Base-by-base conservation (phyloP, 2,113 vertebrate species). In the Ovis canadensis region DNA sequence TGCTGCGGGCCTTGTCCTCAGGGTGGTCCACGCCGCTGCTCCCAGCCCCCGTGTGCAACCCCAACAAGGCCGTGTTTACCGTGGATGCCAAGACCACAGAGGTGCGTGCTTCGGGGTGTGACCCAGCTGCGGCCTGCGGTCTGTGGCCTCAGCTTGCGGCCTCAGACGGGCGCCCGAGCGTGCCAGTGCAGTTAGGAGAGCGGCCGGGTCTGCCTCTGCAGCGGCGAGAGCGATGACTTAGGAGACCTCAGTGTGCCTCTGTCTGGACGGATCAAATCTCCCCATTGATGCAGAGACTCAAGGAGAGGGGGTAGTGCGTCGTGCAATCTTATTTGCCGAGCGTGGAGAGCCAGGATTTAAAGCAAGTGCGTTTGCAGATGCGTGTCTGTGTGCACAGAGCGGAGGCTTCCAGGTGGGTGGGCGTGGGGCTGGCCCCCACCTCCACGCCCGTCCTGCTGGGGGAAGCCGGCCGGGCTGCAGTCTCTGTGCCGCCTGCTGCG, bases 61-160 rank as follows among this genome's bases (percentile, higher is more conserved):
- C 99, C 25, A 99, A 99, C 98, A 99, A 99, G 98, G 99, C 99
- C 3, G 36, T 99, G 91, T 99, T 99, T 67, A 99, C 99, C 0
- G 98, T 99, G 85, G 98, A 99, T 27, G 90, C 95, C 95, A 98
- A 96, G 98, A 99, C 99, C 60, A 98, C 98, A 91, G 98, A 99
- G 99, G 99, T 99, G 98, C 3, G 36, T 52, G 92, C 59, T 84
- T 40, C 0, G 2, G 55, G 13, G 13, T 3, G 3, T 1, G 19
- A 13, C 36, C 1, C 0, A 50, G 57, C 31, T 2, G 0, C 19
- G 11, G 6, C n/a, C 17, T 55, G 40, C 67, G 82, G 77, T 57
- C 83, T 40, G 33, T 40, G 16, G 48, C 33, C 90, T 29, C 36
- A 7, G 25, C 55, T 19, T 6, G 15, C 16, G 5, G 13, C 62